A percentile compares a stretch with the other conserved stretches of the same genome.
These are phyloP conservation scores for Acronicta psi DNA, from an alignment of 2,888 invertebrate species.

Conservation along the genomic window DNA sequence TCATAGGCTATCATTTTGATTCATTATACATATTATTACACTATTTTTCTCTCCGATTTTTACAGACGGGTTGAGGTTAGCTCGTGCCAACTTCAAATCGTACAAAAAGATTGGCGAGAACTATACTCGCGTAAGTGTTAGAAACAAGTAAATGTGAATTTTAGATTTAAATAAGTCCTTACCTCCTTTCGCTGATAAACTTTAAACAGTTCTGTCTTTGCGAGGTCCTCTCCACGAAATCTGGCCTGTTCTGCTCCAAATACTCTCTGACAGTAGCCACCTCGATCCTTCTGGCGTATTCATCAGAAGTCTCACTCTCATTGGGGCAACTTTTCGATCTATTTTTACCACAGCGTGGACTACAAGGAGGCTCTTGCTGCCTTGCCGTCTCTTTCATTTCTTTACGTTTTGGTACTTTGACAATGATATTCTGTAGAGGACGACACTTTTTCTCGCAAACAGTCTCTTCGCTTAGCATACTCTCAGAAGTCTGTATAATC, in stretches of 20 bases:
- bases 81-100: no score
- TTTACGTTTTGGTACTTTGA: conserved; percentile 79
- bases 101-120: no score
- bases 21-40: no score
- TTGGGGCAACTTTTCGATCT: conserved; percentile 75
- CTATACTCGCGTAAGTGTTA: no score
- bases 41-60: no score
- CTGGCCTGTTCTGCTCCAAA: conserved; percentile 91
- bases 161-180: conserved; percentile 51
- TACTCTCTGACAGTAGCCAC: conserved; percentile 90
- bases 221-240: conserved; percentile 88
- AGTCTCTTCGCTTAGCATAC: conserved; percentile 76
- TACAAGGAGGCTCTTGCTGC: conserved; percentile 46
- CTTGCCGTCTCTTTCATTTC: conserved; percentile 69
- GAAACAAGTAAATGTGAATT: no score
- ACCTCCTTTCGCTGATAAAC: conserved; percentile 78
- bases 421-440: conserved; percentile 76
- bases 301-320: conserved; percentile 77
- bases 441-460: conserved; percentile 57
- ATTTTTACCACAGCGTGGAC: conserved; percentile 57
- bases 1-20: no score
- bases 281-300: conserved; percentile 66
- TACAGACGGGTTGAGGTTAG: no score
- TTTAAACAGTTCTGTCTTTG: conserved; percentile 78
- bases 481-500: conserved; percentile 84